phyloP scores from a whole-genome alignment of 1,140 invertebrate species.

The Chironomus striatipennis region DNA sequence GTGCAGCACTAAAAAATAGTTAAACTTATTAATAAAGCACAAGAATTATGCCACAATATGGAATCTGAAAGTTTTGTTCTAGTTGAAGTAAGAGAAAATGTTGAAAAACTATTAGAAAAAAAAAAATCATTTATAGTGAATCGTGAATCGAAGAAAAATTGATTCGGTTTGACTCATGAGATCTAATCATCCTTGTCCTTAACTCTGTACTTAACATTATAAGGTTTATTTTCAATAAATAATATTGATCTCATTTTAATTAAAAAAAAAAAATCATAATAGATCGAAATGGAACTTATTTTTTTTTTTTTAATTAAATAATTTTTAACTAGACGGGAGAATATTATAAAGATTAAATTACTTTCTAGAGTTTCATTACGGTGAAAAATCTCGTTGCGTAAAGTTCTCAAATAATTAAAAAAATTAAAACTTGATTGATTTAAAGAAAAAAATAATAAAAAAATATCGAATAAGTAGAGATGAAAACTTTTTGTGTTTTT shows the following conservation, averaged over 20 bases:
- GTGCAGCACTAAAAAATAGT: neutral
- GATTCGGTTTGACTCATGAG: neutral
- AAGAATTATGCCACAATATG: constrained; percentile 1
- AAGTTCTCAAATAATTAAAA: too few relatives aligned
- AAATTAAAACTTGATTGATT: too few relatives aligned
- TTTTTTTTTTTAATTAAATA: too few relatives aligned
- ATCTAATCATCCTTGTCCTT: too few relatives aligned
- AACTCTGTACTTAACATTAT: too few relatives aligned
- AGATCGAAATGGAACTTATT: too few relatives aligned
- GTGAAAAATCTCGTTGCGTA: too few relatives aligned
- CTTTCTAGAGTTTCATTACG: too few relatives aligned
- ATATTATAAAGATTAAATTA: too few relatives aligned
- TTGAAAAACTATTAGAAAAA: neutral
- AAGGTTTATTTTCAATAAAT: neutral
- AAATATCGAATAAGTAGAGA: too few relatives aligned
- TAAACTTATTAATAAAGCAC: neutral
- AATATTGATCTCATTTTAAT: neutral
- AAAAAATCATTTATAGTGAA: neutral
- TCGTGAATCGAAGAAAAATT: neutral
- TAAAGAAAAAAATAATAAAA: too few relatives aligned
- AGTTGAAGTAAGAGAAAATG: neutral
- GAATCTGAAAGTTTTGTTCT: neutral
- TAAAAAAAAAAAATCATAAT: too few relatives aligned
- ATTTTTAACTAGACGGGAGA: neutral
- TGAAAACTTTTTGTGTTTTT: neutral